Percentiles rank a stretch among this genome's conserved stretches.
Conservation (phyloP, 2,797 vertebrate species). For the Aulostomus chinensis region DNA sequence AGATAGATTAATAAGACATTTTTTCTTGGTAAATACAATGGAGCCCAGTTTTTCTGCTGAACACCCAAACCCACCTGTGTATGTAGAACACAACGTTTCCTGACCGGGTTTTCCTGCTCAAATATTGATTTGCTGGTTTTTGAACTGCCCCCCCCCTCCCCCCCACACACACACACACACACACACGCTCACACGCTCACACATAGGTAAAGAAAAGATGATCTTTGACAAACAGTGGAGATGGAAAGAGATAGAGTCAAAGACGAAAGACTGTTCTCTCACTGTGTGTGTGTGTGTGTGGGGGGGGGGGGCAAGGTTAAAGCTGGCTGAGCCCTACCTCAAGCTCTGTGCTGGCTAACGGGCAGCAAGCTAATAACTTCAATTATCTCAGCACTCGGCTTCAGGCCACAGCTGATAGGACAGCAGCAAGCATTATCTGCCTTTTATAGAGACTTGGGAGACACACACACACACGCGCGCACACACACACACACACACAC, state of each 20-base stretch:
- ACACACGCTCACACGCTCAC: too few species aligned
- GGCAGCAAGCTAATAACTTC: slow-evolving; percentile 59
- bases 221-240: slow-evolving; percentile 24
- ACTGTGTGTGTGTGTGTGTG: too few species aligned
- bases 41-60: too few species aligned
- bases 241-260: slow-evolving; percentile 5
- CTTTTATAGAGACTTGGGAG: slow-evolving; percentile 37
- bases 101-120: too few species aligned
- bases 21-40: too few species aligned
- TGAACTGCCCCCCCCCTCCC: too few species aligned
- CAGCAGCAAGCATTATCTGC: slow-evolving; percentile 46
- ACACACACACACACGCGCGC: neutral
- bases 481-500: neutral
- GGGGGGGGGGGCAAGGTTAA: slow-evolving; percentile 59
- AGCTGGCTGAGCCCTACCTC: slow-evolving; percentile 39
- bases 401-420: slow-evolving; percentile 54
- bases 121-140: too few species aligned
- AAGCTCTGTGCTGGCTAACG: slow-evolving; percentile 46
- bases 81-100: too few species aligned
- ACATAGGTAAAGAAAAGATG: too few species aligned
- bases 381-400: slow-evolving; percentile 60
- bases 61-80: too few species aligned
- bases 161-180: too few species aligned
- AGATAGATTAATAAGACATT: too few species aligned
- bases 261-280: neutral